Base-by-base conservation (phyloP, 2,113 vertebrate species). In the Tenrec ecaudatus region DNA sequence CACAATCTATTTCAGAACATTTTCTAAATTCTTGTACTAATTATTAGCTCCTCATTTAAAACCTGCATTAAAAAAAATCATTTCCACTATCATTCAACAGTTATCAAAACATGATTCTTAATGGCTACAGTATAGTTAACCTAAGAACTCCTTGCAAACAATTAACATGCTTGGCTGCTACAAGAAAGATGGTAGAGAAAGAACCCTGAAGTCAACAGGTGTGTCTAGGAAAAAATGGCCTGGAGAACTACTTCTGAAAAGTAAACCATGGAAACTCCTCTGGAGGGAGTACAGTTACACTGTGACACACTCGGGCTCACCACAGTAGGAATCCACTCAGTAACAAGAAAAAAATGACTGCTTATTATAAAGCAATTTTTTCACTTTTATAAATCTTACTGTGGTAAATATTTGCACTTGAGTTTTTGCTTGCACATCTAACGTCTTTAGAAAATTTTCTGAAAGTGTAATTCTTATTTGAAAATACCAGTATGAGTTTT, bases 321-420 rank as follows among this genome's bases (percentile, higher is more conserved):
- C 31, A 33, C 1, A 71, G 68, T 33, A 5, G n/a, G 31, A 33
- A n/a, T 71, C 68, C 16, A 33, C 31, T 71, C 68, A 33, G 19
- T 15, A n/a, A n/a, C 31, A 71, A 69, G 68, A 69, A 12, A 71
- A 71, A 71, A 75, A 43, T 73, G 3, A 38, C 84, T 93, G 27
- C 3, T 93, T 91, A 25, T 58, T 71, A 68, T 47, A 76, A n/a
- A 85, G 53, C 43, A 76, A 73, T 81, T 92, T 64, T 82, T 95
- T 27, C 29, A 69, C 23, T 83, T 92, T 76, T 69, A 22, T 53
- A n/a, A 53, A 20, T 87, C 36, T 31, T 14, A 91, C 6, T 87
- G 14, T 66, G 38, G 43, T 87, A 16, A 91, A 69, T 22, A 76
- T 80, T 80, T 80, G 16, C 53, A 68, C 4, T 69, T 80, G 31